phyloP scores from a whole-genome alignment of 2,113 vertebrate species.

The Gavia stellata region DNA sequence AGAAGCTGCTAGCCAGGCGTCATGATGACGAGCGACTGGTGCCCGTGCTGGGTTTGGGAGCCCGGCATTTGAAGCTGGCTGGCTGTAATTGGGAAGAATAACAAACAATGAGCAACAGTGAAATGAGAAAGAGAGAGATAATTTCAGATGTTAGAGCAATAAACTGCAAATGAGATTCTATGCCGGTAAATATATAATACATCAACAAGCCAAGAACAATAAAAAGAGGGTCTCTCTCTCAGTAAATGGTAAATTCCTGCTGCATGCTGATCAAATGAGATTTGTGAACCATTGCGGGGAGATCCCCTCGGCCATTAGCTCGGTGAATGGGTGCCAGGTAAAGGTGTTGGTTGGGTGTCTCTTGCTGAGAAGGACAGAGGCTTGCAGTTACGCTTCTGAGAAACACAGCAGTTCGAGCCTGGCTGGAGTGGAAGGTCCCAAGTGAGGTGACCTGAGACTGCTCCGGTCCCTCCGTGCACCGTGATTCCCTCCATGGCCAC shows the following conservation, averaged over 20 bases:
- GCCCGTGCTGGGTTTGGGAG: not conserved
- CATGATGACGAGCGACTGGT: not conserved
- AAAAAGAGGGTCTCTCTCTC: not conserved
- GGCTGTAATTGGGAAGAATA: not conserved
- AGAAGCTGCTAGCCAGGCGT: not conserved
- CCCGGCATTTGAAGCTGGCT: not conserved
- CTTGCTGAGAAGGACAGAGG: not conserved
- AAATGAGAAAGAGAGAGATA: not conserved
- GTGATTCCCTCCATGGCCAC: not conserved
- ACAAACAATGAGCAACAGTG: not conserved
- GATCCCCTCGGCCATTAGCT: not conserved
- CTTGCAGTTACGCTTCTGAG: not conserved
- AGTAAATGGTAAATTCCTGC: not conserved
- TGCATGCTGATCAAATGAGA: not conserved
- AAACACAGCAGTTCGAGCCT: not conserved
- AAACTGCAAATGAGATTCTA: not conserved
- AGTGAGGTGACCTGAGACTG: not conserved
- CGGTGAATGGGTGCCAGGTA: not conserved
- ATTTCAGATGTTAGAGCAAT: not conserved
- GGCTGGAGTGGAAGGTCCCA: not conserved
- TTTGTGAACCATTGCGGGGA: not conserved
- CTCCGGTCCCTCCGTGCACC: rapidly evolving
- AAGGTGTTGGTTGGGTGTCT: not conserved
- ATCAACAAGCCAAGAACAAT: not conserved
- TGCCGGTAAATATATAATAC: not conserved